Evolutionary conservation across 2,797 vertebrate species (phyloP).

Genomic region (Pempheris klunzingeri): DNA sequence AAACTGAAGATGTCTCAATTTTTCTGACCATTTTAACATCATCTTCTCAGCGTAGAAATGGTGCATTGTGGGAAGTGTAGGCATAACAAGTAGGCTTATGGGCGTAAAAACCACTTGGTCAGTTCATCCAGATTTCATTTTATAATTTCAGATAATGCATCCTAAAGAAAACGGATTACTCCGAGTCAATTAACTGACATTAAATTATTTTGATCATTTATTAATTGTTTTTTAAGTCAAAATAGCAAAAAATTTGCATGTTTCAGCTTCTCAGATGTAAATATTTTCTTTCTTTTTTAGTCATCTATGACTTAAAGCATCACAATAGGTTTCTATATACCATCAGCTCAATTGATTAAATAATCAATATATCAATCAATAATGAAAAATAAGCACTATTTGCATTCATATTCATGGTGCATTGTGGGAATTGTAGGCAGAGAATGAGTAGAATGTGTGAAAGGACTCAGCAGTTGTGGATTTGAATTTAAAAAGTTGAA

Average conservation of each 20-base stretch:
- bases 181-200: background rate
- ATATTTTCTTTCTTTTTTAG: conserved; percentile 1
- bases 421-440: background rate
- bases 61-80: conserved; percentile 34
- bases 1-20: background rate
- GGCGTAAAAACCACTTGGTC: background rate
- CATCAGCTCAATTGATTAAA: background rate
- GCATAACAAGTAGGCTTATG: background rate
- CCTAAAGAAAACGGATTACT: background rate
- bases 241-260: background rate
- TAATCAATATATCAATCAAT: background rate
- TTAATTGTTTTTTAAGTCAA: background rate
- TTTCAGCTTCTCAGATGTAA: background rate
- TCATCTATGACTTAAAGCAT: background rate
- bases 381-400: background rate
- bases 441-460: background rate
- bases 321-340: background rate
- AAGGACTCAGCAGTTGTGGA: background rate
- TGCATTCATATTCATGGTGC: background rate
- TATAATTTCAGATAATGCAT: background rate
- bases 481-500: background rate
- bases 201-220: background rate
- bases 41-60: background rate
- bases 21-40: background rate
- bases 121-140: background rate